phyloP scores from a whole-genome alignment of 2,797 vertebrate species.

The Sebastes minor region DNA sequence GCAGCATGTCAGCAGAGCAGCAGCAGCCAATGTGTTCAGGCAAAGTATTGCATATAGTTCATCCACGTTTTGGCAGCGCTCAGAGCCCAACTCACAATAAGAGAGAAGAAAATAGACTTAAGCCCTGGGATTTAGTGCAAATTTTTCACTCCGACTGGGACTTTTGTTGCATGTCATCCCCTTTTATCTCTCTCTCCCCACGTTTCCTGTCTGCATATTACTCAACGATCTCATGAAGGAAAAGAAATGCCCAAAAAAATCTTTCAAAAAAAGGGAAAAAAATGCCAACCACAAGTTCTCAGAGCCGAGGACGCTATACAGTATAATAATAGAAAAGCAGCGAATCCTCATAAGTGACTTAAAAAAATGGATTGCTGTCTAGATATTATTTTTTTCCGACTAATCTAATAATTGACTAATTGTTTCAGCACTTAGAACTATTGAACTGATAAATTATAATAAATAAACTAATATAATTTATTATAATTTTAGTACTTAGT shows the following conservation, averaged over 20 bases:
- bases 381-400: neutral
- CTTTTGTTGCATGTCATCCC: slow-evolving; percentile 12
- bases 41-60: neutral
- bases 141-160: neutral
- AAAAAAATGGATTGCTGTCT: neutral
- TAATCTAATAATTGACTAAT: neutral
- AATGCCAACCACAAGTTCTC: neutral
- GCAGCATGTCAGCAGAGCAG: neutral
- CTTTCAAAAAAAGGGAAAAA: neutral
- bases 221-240: neutral
- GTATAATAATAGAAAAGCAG: neutral
- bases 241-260: neutral
- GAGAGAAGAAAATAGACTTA: slow-evolving; percentile 16
- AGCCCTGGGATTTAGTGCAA: neutral
- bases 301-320: neutral
- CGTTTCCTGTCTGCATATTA: neutral
- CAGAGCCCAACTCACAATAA: neutral
- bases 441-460: neutral
- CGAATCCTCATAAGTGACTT: neutral
- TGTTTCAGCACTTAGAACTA: neutral
- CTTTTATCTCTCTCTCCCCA: neutral
- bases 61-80: neutral
- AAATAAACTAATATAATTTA: neutral
- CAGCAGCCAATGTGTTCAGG: neutral
- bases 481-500: neutral